A percentile compares a stretch with the other conserved stretches of the same genome.
Evolutionary conservation across 2,888 invertebrate genomes (phyloP).

Genomic region (Agelastica alni): DNA sequence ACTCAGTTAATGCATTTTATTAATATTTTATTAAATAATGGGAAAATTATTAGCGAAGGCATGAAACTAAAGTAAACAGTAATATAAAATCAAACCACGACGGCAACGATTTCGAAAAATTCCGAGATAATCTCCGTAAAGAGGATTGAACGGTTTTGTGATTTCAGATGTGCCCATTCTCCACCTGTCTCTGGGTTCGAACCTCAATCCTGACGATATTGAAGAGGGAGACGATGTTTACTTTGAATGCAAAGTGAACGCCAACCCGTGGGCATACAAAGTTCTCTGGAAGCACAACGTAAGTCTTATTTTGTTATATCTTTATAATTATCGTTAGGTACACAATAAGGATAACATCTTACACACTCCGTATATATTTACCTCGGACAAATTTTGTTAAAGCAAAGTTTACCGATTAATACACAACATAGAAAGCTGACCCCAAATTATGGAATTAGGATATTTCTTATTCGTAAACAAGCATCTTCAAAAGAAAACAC

Average conservation of each 20-base stretch:
- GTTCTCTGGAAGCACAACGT: slow-evolving; percentile 82
- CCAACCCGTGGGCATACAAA: slow-evolving; percentile 79
- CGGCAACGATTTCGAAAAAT: slow-evolving; percentile 37
- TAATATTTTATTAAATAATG: too few relatives aligned
- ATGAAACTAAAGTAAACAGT: slow-evolving; percentile 43
- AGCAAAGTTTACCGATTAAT: too few relatives aligned
- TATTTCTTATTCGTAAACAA: too few relatives aligned
- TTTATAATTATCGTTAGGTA: background rate
- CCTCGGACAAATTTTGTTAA: too few relatives aligned
- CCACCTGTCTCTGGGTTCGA: slow-evolving; percentile 71
- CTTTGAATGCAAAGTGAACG: slow-evolving; percentile 78
- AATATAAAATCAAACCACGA: slow-evolving; percentile 48
- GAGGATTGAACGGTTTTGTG: slow-evolving; percentile 47
- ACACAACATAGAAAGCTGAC: too few relatives aligned
- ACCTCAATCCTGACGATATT: slow-evolving; percentile 77
- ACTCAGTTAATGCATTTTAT: too few relatives aligned
- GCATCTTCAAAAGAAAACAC: too few relatives aligned
- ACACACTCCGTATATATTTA: too few relatives aligned
- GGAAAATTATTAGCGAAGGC: slow-evolving; percentile 3
- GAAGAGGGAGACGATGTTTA: slow-evolving; percentile 82
- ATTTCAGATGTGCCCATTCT: slow-evolving; percentile 71
- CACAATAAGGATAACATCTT: too few relatives aligned
- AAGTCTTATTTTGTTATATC: slow-evolving; percentile 56
- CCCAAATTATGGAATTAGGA: too few relatives aligned
- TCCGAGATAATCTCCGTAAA: slow-evolving; percentile 37